Conservation (phyloP, 37 sponge, comb jelly and placozoan species). For the Axinella damicornis region DNA sequence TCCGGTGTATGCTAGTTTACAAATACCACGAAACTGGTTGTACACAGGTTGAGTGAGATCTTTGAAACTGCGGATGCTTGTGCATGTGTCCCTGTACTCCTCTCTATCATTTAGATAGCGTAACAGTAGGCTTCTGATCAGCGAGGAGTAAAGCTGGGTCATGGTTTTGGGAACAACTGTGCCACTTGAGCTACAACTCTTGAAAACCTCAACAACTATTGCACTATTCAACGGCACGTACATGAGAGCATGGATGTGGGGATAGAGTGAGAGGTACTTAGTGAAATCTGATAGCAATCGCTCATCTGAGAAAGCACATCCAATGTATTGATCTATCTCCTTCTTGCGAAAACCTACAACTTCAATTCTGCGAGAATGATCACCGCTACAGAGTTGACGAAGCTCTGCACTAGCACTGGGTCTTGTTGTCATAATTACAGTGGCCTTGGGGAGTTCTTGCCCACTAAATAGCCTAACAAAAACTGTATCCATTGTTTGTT, state of each 20-base stretch:
- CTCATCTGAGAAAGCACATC: background rate
- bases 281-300: background rate
- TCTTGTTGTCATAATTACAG: slow-evolving; percentile 30
- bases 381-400: background rate
- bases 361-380: background rate
- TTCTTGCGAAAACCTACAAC: slow-evolving; percentile 21
- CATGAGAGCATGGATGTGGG: slow-evolving; percentile 15
- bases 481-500: background rate
- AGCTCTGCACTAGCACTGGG: slow-evolving; percentile 9
- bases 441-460: background rate
- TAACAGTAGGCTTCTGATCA: background rate
- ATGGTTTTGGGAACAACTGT: slow-evolving; percentile 24
- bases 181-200: too few species aligned
- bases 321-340: slow-evolving; percentile 12
- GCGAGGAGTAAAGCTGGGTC: slow-evolving; percentile 32
- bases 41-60: slow-evolving; percentile 1
- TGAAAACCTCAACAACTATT: slow-evolving; percentile 12
- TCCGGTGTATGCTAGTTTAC: slow-evolving; percentile 9
- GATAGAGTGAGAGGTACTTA: slow-evolving; percentile 11
- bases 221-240: slow-evolving; percentile 36
- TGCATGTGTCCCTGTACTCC: too few species aligned
- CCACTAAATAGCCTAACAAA: slow-evolving; percentile 18
- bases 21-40: background rate
- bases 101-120: background rate
- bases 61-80: background rate